phyloP scores from a whole-genome alignment of 2,797 vertebrate genomes.

The Eidolon dupreanum region DNA sequence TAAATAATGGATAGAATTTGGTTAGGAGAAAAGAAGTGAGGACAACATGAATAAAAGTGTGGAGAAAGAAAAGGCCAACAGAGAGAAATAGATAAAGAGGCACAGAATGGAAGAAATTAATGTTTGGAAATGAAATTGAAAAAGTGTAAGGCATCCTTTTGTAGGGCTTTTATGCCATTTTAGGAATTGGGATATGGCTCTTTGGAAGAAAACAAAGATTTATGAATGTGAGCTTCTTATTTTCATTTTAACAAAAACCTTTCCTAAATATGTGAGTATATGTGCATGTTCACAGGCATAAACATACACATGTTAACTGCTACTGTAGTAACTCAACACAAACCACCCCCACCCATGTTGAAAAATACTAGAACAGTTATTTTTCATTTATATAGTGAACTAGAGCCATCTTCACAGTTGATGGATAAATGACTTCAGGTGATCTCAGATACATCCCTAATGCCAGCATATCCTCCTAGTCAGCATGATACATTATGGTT shows the following conservation, averaged over 20 bases:
- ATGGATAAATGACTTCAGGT: neutral
- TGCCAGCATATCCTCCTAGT: neutral
- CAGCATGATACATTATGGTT: neutral
- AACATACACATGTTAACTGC: neutral
- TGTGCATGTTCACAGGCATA: neutral
- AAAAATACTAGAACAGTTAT: neutral
- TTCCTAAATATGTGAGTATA: neutral
- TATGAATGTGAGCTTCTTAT: neutral
- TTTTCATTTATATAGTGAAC: neutral
- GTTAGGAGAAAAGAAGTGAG: neutral
- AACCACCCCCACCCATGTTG: neutral
- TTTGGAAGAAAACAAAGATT: neutral
- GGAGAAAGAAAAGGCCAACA: neutral
- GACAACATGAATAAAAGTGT: neutral
- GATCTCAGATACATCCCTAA: neutral
- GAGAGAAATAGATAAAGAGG: neutral
- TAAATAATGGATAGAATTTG: conserved; percentile 7
- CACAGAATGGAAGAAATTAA: neutral
- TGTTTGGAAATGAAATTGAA: neutral
- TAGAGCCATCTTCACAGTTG: neutral
- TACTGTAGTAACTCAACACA: neutral
- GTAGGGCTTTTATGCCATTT: neutral
- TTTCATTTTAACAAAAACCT: neutral
- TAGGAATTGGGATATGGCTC: neutral
- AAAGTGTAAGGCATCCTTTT: neutral